These are phyloP conservation scores for Melitaea cinxia DNA, from an alignment of 1,140 invertebrate species.

Conservation along the genomic window DNA sequence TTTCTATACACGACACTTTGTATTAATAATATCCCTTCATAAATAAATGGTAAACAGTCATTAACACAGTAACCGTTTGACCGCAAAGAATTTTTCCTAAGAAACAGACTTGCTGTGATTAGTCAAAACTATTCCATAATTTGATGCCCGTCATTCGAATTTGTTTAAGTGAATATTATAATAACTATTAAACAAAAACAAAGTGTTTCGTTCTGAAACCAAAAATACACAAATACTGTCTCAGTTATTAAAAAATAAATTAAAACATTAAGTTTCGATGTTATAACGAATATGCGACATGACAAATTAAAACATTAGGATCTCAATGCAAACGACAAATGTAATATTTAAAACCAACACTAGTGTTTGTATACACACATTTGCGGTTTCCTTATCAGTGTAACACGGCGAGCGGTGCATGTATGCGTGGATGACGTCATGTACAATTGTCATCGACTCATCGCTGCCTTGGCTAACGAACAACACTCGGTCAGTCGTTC, in stretches of 20 bases:
- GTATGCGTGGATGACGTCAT: conserved; percentile 71
- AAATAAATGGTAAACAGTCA: neutral
- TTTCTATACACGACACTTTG: neutral
- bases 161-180: neutral
- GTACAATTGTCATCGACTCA: conserved; percentile 62
- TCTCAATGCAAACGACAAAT: conserved; percentile 44
- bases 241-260: neutral
- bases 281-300: conserved; percentile 33
- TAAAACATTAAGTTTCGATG: conserved; percentile 21
- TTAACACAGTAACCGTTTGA: neutral
- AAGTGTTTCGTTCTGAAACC: neutral
- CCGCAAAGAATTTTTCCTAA: neutral
- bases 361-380: conserved; percentile 41
- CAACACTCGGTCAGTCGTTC: conserved; percentile 53
- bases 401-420: conserved; percentile 32
- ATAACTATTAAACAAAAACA: conserved; percentile 1
- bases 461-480: conserved; percentile 73
- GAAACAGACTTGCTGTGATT: neutral
- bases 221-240: neutral
- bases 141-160: neutral
- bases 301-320: conserved; percentile 47
- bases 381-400: conserved; percentile 67
- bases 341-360: conserved; percentile 56
- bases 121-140: neutral
- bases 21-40: neutral